These are phyloP conservation scores for Vombatus ursinus DNA, from an alignment of 2,113 vertebrate genomes.

Conservation along the genomic window DNA sequence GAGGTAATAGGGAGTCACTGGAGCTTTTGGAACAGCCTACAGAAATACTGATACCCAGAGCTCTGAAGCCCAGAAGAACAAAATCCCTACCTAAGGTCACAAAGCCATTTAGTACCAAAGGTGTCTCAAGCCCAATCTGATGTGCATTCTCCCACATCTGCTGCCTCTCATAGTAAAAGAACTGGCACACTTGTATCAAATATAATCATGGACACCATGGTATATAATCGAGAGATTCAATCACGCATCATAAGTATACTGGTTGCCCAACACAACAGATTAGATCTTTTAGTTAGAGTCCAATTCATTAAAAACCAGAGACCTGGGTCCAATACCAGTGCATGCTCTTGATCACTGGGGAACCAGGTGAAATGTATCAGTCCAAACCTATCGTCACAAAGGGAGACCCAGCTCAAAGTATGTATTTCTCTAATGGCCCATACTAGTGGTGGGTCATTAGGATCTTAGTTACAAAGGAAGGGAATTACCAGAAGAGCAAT, in stretches of 20 bases:
- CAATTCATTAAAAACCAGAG: no score
- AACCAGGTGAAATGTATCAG: neutral
- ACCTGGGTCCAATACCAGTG: no score
- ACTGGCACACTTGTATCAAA: neutral
- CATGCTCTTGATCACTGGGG: no score
- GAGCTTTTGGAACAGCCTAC: no score
- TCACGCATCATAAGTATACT: neutral
- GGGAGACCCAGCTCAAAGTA: neutral
- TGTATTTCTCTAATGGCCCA: no score
- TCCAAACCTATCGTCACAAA: neutral
- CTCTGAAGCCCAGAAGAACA: no score
- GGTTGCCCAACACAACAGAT: neutral
- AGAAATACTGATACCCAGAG: no score
- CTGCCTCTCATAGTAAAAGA: neutral
- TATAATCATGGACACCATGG: neutral
- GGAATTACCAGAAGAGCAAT: no score
- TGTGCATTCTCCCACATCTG: neutral
- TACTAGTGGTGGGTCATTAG: neutral
- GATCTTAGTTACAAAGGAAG: neutral
- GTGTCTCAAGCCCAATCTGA: neutral
- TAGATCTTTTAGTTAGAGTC: no score
- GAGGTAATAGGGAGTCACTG: no score
- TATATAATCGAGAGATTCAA: neutral
- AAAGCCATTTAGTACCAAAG: no score
- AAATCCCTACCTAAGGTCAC: no score